Percentiles rank a stretch among this genome's conserved stretches.
phyloP scores from a whole-genome alignment of 2,797 vertebrate genomes.

The Thamnophis elegans region DNA sequence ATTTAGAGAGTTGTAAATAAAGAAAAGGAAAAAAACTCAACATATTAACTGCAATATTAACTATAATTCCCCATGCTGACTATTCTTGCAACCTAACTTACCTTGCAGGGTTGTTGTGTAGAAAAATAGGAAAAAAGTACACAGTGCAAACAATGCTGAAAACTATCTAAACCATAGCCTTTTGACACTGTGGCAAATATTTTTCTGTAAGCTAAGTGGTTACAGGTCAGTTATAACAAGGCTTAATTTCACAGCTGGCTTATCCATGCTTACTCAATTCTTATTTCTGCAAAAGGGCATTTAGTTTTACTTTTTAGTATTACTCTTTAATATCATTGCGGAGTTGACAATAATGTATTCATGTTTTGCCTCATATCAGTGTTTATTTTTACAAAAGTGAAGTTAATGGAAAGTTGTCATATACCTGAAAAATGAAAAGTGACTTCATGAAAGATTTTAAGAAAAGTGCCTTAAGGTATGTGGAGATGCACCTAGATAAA shows the following conservation, averaged over 20 bases:
- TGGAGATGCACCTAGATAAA: not conserved
- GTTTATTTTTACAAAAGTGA: not conserved
- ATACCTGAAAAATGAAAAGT: not conserved
- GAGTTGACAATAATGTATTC: not conserved
- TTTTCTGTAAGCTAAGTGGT: not conserved
- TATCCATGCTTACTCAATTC: not conserved
- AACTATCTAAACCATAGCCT: not conserved
- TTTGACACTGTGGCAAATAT: not conserved
- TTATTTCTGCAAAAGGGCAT: not conserved
- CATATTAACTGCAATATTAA: not conserved
- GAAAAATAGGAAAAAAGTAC: not conserved
- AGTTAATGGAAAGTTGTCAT: slow-evolving; percentile 5
- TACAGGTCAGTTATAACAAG: not conserved
- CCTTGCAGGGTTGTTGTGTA: not conserved
- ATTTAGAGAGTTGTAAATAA: not conserved
- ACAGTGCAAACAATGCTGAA: not conserved
- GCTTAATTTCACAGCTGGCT: not conserved
- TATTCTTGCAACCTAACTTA: not conserved
- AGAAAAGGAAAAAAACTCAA: not conserved
- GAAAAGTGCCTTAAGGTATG: slow-evolving; percentile 4
- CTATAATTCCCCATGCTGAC: not conserved
- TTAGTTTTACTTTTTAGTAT: not conserved
- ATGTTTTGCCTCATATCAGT: not conserved
- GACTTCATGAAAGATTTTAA: slow-evolving; percentile 7
- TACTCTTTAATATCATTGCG: not conserved